These are phyloP conservation scores for chimpanzee (Pan troglodytes) DNA, from an alignment of 2,113 vertebrate genomes.

Conservation along the genomic window NHGRI_mPanTro3-v2.1_pri NC_072408.2:10968001-10968500, in stretches of 20 bases:
- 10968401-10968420: neutral
- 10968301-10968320: neutral
- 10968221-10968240: neutral
- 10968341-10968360: neutral
- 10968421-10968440: slow-evolving; percentile 22
- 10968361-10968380: neutral
- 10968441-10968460: neutral
- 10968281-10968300: neutral
- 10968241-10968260: neutral
- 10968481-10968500: neutral
- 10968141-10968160: neutral
- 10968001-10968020: neutral
- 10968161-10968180: neutral
- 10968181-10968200: neutral
- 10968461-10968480: slow-evolving; percentile 34
- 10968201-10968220: neutral
- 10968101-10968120: neutral
- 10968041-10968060: neutral
- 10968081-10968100: neutral
- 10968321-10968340: neutral
- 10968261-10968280: neutral
- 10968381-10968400: neutral
- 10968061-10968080: slow-evolving; percentile 1
- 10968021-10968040: neutral
- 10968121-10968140: neutral